Evolutionary conservation across 92 coral and sea anemone species (phyloP), one percentile per base, ranked within the genome.

Genomic region (Scolanthus callimorphus): DNA sequence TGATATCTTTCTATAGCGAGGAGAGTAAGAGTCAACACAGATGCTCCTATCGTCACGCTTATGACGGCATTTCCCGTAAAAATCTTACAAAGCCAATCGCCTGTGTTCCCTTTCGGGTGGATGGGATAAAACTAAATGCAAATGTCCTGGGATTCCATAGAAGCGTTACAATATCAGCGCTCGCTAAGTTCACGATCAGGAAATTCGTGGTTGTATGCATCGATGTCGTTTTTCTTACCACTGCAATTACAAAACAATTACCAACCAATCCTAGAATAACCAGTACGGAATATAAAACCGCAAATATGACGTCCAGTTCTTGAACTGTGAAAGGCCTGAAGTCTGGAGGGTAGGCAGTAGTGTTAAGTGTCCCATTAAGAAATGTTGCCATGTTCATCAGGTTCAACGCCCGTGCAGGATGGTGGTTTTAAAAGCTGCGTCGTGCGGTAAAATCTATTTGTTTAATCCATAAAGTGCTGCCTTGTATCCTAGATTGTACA

Each of bases 61-160:
- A 85, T 65, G 20, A 85, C 51, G 0, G 81, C 94, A 46, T 85
- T 85, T 10, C 94, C 88, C 20, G 88, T 85, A 74, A 85, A 80
- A 6, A 85, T 6, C 68, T 70, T 85, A 49, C 94, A 85, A 20
- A 80, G 37, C 23, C 60, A 70, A 50, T 85, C 84, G 4, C 94
- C 94, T 1, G 51, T 4, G 3, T 15, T 51, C 23, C 94, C 94
- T 21, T 49, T 43, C 2, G 94, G 94, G 51, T 85, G 94, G 25
- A 43, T 52, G 2, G 80, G 70, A 26, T 76, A 70, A 85, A 76
- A 12, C 58, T 71, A 50, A 85, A 80, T 25, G 74, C 73, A 43
- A 80, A 85, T 2, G 80, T 76, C 20, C 89, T 57, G 6, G 89
- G 89, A 25, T 82, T 78, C 84, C 84, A 82, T 10, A 82, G 49